Evolutionary conservation across 2,888 invertebrate genomes (phyloP).

Genomic region (Tipula lateralis): DNA sequence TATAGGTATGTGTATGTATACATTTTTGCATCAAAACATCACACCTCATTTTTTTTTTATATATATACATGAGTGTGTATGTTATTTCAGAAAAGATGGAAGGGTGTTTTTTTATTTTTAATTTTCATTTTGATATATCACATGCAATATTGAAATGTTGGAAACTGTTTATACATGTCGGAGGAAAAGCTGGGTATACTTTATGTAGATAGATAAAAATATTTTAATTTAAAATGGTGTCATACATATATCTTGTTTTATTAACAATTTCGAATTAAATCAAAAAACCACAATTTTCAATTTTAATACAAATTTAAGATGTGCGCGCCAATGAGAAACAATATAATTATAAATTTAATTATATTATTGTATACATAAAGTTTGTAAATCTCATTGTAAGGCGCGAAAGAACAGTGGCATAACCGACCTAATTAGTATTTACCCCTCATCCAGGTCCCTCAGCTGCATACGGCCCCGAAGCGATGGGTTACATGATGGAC

Average conservation of each 20-base stretch:
- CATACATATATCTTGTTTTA: not conserved
- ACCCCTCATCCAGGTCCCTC: conserved; percentile 91
- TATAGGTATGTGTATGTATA: not conserved
- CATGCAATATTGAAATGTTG: conserved; percentile 32
- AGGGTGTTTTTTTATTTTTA: conserved; percentile 29
- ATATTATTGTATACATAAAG: no score
- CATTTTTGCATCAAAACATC: not conserved
- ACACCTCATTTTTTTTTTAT: not conserved
- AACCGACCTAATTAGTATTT: conserved; percentile 59
- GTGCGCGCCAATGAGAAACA: conserved; percentile 20
- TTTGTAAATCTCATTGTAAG: not conserved
- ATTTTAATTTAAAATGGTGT: conserved; percentile 11
- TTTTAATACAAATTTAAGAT: not conserved
- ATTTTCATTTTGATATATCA: conserved; percentile 32
- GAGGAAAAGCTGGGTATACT: not conserved
- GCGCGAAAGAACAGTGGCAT: conserved; percentile 35
- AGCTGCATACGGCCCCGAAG: conserved; percentile 94
- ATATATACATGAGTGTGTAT: no score
- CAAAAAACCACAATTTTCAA: conserved; percentile 2
- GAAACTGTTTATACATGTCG: conserved; percentile 27
- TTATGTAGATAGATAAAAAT: not conserved
- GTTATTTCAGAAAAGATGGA: not conserved
- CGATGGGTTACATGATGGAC: conserved; percentile 98
- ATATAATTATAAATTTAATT: not conserved
- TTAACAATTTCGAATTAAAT: not conserved